Evolutionary conservation across 2,888 invertebrate genomes (phyloP).

Genomic region (Oscheius sp.): DNA sequence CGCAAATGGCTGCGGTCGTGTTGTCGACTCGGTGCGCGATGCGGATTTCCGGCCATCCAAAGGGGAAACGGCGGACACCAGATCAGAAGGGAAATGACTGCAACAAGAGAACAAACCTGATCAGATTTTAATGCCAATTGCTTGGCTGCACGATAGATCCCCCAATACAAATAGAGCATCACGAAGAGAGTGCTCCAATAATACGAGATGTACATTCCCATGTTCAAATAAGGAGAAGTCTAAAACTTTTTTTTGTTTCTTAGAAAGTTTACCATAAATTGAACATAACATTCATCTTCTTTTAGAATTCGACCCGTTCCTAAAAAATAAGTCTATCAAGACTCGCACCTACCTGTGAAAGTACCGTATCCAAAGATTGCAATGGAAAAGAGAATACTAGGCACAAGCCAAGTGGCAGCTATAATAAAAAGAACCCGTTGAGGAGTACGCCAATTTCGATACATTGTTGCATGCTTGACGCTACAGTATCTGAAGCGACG

Average conservation of each 20-base stretch:
- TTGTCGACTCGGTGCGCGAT: conserved; percentile 22
- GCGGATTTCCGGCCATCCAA: conserved; percentile 29
- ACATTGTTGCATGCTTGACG: conserved; percentile 95
- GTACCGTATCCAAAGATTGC: conserved; percentile 99
- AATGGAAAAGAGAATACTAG: conserved; percentile 92
- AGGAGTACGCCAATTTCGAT: conserved; percentile 83
- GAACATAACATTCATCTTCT: conserved; percentile 66
- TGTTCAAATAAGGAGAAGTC: conserved; percentile 95
- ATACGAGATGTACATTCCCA: conserved; percentile 77
- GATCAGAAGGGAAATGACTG: background rate
- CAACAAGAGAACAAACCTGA: conserved; percentile 35
- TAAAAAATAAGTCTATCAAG: too few relatives aligned
- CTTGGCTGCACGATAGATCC: conserved; percentile 68
- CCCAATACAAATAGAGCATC: conserved; percentile 91
- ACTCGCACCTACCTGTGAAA: conserved; percentile 83
- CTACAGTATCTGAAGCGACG: conserved; percentile 81
- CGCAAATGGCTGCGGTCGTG: conserved; percentile 7
- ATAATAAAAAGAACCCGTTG: conserved; percentile 64
- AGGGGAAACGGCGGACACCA: conserved; percentile 16
- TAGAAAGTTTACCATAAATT: conserved; percentile 97
- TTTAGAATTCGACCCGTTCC: conserved; percentile 74
- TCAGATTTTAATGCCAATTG: conserved; percentile 65
- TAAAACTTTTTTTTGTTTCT: too few relatives aligned
- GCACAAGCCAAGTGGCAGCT: conserved; percentile 74
- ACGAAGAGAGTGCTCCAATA: conserved; percentile 97